Base-by-base conservation (phyloP, 2,797 vertebrate species). In the Falco novaeseelandiae region DNA sequence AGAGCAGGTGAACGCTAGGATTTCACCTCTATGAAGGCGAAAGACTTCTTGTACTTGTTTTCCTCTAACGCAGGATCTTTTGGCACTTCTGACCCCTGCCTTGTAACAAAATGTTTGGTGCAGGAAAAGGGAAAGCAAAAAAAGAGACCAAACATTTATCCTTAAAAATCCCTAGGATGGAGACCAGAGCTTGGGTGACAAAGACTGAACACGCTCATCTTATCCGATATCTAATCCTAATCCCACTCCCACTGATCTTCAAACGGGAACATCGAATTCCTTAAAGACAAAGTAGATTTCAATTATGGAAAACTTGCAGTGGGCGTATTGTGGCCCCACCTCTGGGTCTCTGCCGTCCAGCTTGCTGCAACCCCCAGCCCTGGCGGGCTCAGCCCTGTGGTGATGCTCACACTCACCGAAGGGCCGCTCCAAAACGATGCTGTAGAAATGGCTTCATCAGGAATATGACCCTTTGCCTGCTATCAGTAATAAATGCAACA, bases 321-420 rank as follows among this genome's bases (percentile, higher is more conserved):
- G 12, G n/a, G 34, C 11, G 44, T n/a, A 2, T 12, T 27, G 17
- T 3, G 54, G 58, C 55, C 10, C 36, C 70, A 36, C 12, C 25
- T 23, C 42, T 19, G 42, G n/a, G 57, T 20, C 27, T 51, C 44
- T 76, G 61, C 66, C 3, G 0, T 8, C 22, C 34, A 9, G 1
- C 30, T 52, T 8, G 0, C 44, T 5, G 6, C 26, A 55, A 57
- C 30, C 42, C 67, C 55, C 34, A 55, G n/a, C 18, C 34, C 16
- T 1, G 0, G 12, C 1, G 12, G n/a, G 4, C 10, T 83, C 2
- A 1, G n/a, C 20, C 42, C 38, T 13, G 0, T 1, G 3, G 10
- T 23, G 84, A 44, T 70, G 55, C 82, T 62, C 58, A 7, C 38
- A 0, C 19, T 16, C 18, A 2, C 25, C 2, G 1, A 48, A 61